phyloP scores from a whole-genome alignment of 2,113 vertebrate genomes.

The Limnothrissa miodon region DNA sequence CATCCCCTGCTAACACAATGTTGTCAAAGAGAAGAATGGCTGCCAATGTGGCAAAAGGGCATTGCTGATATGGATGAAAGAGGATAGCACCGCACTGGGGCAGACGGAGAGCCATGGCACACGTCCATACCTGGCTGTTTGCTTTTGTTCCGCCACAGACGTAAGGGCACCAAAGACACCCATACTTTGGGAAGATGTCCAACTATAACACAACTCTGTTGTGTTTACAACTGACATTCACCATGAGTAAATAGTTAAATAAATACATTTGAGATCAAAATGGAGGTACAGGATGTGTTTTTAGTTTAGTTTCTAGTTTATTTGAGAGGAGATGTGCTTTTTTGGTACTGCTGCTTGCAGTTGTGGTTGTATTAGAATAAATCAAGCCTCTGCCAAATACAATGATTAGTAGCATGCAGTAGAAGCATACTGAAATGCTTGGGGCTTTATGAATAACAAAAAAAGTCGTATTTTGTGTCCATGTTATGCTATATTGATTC shows the following conservation, averaged over 20 bases:
- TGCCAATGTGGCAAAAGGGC: conserved; percentile 11
- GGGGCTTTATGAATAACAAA: not conserved
- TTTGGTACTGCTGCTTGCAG: no score
- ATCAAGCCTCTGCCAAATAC: no score
- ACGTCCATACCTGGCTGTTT: not conserved
- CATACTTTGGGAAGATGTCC: not conserved
- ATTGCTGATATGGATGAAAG: conserved; percentile 11
- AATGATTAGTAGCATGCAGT: not conserved
- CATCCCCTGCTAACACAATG: not conserved
- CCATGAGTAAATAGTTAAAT: no score
- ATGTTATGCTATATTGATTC: not conserved
- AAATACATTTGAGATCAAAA: no score
- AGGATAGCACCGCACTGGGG: not conserved
- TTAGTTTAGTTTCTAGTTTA: no score
- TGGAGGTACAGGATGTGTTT: no score
- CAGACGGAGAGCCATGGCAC: not conserved
- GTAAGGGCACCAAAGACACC: not conserved
- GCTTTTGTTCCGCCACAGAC: not conserved
- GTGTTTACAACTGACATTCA: not conserved
- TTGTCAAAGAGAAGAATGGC: not conserved
- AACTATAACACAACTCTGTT: not conserved
- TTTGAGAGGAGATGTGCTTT: no score
- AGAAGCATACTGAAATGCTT: not conserved
- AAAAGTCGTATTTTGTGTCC: not conserved
- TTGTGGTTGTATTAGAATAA: no score